Conservation (phyloP, 2,888 invertebrate genomes). For the Erebia epiphron region DNA sequence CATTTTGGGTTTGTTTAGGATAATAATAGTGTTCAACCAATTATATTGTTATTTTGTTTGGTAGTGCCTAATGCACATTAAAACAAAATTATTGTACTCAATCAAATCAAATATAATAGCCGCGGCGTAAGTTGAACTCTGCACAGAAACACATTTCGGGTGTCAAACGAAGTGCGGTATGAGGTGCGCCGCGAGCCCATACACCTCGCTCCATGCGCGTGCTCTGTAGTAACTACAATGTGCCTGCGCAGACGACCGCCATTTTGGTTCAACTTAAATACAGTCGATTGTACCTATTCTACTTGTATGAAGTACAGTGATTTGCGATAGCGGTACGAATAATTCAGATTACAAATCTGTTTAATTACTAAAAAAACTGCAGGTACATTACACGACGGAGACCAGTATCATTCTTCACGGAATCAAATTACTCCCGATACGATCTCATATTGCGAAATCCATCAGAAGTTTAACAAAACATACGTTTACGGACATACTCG, state of each 20-base stretch:
- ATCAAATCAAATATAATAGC: not conserved
- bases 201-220: too few species aligned
- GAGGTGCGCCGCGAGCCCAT: too few species aligned
- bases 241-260: too few species aligned
- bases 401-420: constrained; percentile 19
- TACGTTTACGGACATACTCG: too few species aligned
- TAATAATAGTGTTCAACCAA: too few species aligned
- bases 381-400: not conserved
- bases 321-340: constrained; percentile 1
- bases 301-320: not conserved
- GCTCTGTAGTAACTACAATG: too few species aligned
- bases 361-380: not conserved
- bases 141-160: too few species aligned
- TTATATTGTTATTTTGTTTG: too few species aligned
- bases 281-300: not conserved
- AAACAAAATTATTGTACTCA: not conserved
- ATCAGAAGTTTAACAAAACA: constrained; percentile 14
- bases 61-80: not conserved
- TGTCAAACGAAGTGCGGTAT: too few species aligned
- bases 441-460: constrained; percentile 18
- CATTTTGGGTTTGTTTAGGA: too few species aligned
- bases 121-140: too few species aligned
- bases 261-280: too few species aligned
- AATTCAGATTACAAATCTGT: not conserved
- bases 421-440: constrained; percentile 21